These are phyloP conservation scores for Scleropages formosus DNA, from an alignment of 2,797 vertebrate genomes.

Conservation along the genomic window DNA sequence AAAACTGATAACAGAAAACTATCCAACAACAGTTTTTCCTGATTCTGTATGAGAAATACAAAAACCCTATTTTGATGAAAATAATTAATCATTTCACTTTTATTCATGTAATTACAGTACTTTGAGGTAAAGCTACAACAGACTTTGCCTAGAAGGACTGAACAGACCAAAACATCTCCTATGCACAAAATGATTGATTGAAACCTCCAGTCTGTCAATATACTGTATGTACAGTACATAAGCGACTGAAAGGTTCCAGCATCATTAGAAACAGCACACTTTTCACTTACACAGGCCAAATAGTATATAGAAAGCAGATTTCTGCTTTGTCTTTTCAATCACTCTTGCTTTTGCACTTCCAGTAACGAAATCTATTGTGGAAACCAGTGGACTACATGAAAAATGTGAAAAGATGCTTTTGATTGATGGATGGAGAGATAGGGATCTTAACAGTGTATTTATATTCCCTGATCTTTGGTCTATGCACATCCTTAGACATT, in stretches of 20 bases:
- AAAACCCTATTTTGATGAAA: too few relatives aligned
- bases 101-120: too few relatives aligned
- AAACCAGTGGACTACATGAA: too few relatives aligned
- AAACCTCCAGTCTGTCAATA: not conserved
- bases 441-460: slow-evolving; percentile 10
- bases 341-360: too few relatives aligned
- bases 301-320: not conserved
- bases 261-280: not conserved
- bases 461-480: not conserved
- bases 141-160: not conserved
- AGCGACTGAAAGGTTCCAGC: not conserved
- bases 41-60: too few relatives aligned
- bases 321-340: too few relatives aligned
- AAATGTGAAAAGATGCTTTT: too few relatives aligned
- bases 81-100: too few relatives aligned
- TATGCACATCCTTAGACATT: not conserved
- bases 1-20: too few relatives aligned
- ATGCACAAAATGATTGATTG: not conserved
- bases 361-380: too few relatives aligned
- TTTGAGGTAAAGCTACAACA: not conserved
- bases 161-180: not conserved
- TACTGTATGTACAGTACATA: not conserved
- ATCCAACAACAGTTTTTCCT: too few relatives aligned
- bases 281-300: not conserved
- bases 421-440: not conserved